Base-by-base conservation (phyloP, 2,888 invertebrate species). In the Amorpha juglandis region DNA sequence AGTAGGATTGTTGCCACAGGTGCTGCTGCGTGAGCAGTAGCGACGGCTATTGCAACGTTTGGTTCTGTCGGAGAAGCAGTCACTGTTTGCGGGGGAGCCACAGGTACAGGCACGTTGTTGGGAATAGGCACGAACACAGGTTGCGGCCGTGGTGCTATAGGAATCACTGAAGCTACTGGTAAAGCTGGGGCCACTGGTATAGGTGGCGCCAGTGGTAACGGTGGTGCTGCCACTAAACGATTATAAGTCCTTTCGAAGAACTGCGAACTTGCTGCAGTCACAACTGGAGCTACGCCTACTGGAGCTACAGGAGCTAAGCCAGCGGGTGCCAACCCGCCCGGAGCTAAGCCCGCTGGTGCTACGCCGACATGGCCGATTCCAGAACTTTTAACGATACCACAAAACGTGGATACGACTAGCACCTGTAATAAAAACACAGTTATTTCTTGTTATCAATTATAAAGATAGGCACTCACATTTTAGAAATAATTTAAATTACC, bases 211-310 rank as follows among this genome's bases (percentile, higher is more conserved):
- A 69, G 70, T 12, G 74, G 69, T 35, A 71, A 71, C 16, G 52
- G 27, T 14, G 74, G 74, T 35, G 58, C 64, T 9, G 87, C 85
- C 3, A 93, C 84, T 51, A 91, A 79, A 38, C 87, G 89, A 78
- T 96, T 95, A 86, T 95, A 95, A 55, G 94, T 95, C 71, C 95
- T 94, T 64, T 95, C 94, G 73, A 96, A 92, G 69, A 95, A 95
- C 82, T 96, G 96, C 53, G 95, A 95, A 80, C 96, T 96, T 66
- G 95, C 94, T 1, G 96, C 94, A 0, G 96, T 95, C 6, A 96
- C 95, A 48, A 95, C 92, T 11, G 95, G 94, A 0, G 93, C 90
- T n/a, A 75, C 67, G 1, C 72, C 80, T 27, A 74, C 72, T 4
- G 81, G 74, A n/a, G 38, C 58, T 12, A 58, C 68, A 3, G 74